Conservation (phyloP, 2,888 invertebrate genomes). For the Drosophila picticornis region DNA sequence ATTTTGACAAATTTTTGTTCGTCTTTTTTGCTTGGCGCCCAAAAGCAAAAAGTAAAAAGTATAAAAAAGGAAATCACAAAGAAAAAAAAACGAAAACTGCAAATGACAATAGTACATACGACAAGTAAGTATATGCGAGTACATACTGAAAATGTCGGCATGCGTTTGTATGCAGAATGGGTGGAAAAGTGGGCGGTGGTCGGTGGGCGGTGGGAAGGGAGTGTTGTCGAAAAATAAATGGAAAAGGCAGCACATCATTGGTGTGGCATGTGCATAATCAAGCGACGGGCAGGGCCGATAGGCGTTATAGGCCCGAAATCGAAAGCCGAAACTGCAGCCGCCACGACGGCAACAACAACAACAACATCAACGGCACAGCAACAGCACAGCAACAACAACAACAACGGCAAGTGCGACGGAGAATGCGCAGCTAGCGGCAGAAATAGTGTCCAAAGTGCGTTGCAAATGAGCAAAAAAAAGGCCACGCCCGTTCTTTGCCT, state of each 20-base stretch:
- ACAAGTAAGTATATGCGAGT: conserved; percentile 42
- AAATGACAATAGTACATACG: conserved; percentile 28
- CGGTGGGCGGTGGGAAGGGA: not conserved
- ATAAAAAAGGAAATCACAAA: conserved; percentile 18
- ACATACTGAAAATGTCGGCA: conserved; percentile 36
- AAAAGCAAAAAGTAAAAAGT: conserved; percentile 1
- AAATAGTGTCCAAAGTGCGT: conserved; percentile 79
- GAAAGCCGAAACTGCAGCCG: conserved; percentile 62
- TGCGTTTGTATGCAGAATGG: conserved; percentile 19
- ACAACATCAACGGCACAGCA: not conserved
- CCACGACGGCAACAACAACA: conserved; percentile 5
- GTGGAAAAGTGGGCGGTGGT: not conserved
- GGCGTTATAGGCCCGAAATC: conserved; percentile 63
- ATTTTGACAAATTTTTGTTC: conserved; percentile 60
- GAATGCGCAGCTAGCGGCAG: conserved; percentile 62
- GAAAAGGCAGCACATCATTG: conserved; percentile 77
- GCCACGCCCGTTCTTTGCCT: conserved; percentile 80
- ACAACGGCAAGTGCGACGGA: conserved; percentile 12
- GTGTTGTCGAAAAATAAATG: conserved; percentile 67
- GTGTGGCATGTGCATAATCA: conserved; percentile 79
- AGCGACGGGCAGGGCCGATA: conserved; percentile 54
- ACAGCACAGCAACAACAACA: not conserved
- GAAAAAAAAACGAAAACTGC: conserved; percentile 18
- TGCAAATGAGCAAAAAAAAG: conserved; percentile 82
- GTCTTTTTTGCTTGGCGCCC: conserved; percentile 28